A percentile compares a stretch with the other conserved stretches of the same genome.
Conservation (phyloP, 2,888 invertebrate genomes). For the Stictocephala bisonia region DNA sequence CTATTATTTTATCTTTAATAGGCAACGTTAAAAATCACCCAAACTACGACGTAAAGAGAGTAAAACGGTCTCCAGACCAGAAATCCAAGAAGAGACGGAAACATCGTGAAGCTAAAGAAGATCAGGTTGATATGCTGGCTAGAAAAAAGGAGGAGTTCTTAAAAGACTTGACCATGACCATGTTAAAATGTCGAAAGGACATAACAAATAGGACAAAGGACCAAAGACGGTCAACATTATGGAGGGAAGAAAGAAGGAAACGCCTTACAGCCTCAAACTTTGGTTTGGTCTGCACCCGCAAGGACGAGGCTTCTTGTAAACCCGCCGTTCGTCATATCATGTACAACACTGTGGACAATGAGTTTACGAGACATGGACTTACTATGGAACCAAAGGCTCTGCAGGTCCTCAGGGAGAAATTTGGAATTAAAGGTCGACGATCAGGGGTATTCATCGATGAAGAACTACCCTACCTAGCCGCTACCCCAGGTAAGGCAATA, state of each 20-base stretch:
- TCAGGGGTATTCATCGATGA: conserved; percentile 43
- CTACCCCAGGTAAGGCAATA: conserved; percentile 43
- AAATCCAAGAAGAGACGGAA: conserved; percentile 20
- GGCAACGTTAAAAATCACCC: too few species aligned
- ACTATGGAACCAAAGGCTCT: not conserved
- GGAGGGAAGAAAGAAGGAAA: conserved; percentile 29
- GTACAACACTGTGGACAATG: conserved; percentile 9
- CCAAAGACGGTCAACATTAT: not conserved
- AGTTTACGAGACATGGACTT: conserved; percentile 20
- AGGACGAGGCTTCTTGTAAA: not conserved
- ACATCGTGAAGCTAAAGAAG: conserved; percentile 1
- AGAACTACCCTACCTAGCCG: conserved; percentile 44
- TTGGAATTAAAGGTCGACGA: conserved; percentile 23
- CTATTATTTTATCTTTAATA: not conserved
- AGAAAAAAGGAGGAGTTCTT: conserved; percentile 4
- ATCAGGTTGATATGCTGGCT: not conserved
- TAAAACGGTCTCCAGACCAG: conserved; percentile 18
- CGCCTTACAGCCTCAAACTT: conserved; percentile 33
- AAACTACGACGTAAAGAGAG: conserved; percentile 7
- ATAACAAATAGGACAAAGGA: not conserved
- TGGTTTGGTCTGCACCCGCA: conserved; percentile 9
- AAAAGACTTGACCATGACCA: conserved; percentile 7
- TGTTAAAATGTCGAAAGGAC: not conserved
- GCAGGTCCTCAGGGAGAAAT: not conserved
- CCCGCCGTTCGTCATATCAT: conserved; percentile 4